These are phyloP conservation scores for Apodemus agrarius DNA, from an alignment of 2,797 vertebrate genomes.

Conservation along the genomic window DNA sequence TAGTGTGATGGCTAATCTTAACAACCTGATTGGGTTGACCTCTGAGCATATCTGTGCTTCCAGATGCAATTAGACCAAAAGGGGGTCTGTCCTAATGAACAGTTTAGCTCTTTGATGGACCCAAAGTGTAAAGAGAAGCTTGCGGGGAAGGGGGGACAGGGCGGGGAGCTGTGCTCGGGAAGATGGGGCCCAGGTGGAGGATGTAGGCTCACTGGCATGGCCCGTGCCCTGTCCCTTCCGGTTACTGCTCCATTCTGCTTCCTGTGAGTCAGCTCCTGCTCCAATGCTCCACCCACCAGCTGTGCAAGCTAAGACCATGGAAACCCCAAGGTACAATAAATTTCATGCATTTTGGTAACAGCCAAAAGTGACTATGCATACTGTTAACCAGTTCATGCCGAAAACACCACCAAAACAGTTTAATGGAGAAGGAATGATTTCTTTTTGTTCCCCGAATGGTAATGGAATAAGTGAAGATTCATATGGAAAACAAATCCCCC, in stretches of 20 bases:
- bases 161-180: background rate
- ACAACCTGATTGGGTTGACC: background rate
- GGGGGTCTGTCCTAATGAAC: background rate
- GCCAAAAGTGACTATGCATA: background rate
- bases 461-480: background rate
- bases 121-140: background rate
- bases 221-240: background rate
- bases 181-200: no score
- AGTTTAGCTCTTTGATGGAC: background rate
- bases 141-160: no score
- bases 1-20: background rate
- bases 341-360: background rate
- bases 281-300: background rate
- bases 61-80: no score
- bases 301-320: background rate
- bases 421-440: background rate
- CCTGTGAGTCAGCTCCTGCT: background rate
- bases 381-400: background rate
- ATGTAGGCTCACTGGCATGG: no score
- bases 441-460: background rate
- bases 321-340: background rate
- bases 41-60: background rate
- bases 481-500: background rate
- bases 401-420: background rate
- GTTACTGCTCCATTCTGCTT: background rate